phyloP scores from a whole-genome alignment of 2,797 vertebrate genomes.

The Neopelma chrysocephalum region DNA sequence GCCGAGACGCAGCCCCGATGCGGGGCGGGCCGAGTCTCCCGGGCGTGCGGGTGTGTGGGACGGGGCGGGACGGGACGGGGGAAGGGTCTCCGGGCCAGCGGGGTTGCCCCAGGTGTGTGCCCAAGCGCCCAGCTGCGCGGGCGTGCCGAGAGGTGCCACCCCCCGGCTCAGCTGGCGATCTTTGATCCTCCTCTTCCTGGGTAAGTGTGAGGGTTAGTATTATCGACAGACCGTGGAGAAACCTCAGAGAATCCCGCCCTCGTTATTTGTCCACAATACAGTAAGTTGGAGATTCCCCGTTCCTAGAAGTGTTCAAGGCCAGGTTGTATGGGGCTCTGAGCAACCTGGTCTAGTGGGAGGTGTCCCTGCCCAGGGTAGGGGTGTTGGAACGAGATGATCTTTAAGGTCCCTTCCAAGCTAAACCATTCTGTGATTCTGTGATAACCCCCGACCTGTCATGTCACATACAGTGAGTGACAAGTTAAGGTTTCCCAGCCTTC shows the following conservation, averaged over 20 bases:
- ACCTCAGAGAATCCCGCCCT: not conserved
- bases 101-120: not conserved
- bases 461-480: not conserved
- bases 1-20: not conserved
- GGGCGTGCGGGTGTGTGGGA: not conserved
- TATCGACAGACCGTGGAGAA: not conserved
- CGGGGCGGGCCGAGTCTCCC: not conserved
- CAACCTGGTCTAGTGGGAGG: not conserved
- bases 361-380: no score
- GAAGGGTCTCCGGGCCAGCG: not conserved
- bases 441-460: not conserved
- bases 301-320: not conserved
- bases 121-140: not conserved
- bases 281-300: rapidly evolving
- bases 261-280: not conserved
- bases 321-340: not conserved
- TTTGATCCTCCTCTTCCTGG: not conserved
- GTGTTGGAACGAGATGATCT: not conserved
- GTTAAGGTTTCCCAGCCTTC: not conserved
- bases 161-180: not conserved
- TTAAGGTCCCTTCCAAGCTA: not conserved
- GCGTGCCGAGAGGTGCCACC: rapidly evolving
- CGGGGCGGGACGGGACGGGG: not conserved
- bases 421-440: not conserved
- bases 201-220: rapidly evolving